Evolutionary conservation across 2,888 invertebrate species (phyloP).

Genomic region (Caenorhabditis afra): DNA sequence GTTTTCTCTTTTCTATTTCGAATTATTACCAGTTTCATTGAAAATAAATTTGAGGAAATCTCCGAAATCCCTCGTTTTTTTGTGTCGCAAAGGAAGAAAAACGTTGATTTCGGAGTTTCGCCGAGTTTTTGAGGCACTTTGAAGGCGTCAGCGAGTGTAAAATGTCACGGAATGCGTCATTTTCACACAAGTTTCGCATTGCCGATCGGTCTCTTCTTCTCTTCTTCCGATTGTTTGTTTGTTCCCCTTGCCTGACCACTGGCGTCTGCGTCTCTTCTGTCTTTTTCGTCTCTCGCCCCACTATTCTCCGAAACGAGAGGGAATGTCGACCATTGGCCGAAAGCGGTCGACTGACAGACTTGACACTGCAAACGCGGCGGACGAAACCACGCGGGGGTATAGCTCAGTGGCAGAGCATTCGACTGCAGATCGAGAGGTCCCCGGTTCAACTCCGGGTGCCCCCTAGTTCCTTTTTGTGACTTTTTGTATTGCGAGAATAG

Average conservation of each 20-base stretch:
- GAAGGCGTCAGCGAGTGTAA: background rate
- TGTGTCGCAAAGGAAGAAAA: too few relatives aligned
- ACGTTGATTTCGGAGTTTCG: too few relatives aligned
- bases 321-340: slow-evolving; percentile 1
- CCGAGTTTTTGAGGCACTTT: too few relatives aligned
- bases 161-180: slow-evolving; percentile 1
- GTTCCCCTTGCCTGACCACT: background rate
- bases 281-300: background rate
- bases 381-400: slow-evolving; percentile 65
- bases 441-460: slow-evolving; percentile 78
- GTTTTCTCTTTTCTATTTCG: too few relatives aligned
- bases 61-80: too few relatives aligned
- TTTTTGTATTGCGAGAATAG: too few relatives aligned
- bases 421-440: slow-evolving; percentile 80
- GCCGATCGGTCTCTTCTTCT: background rate
- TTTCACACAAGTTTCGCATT: slow-evolving; percentile 2
- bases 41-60: too few relatives aligned
- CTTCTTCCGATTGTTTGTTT: background rate
- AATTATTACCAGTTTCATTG: too few relatives aligned
- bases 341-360: background rate
- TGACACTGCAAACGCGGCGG: background rate
- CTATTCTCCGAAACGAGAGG: background rate
- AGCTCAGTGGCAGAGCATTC: slow-evolving; percentile 80
- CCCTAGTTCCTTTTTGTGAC: slow-evolving; percentile 66
- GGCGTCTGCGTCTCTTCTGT: background rate